Percentiles rank a stretch among this genome's conserved stretches.
phyloP scores from a whole-genome alignment of 1,140 invertebrate species.

The Gonioctena quinquepunctata region DNA sequence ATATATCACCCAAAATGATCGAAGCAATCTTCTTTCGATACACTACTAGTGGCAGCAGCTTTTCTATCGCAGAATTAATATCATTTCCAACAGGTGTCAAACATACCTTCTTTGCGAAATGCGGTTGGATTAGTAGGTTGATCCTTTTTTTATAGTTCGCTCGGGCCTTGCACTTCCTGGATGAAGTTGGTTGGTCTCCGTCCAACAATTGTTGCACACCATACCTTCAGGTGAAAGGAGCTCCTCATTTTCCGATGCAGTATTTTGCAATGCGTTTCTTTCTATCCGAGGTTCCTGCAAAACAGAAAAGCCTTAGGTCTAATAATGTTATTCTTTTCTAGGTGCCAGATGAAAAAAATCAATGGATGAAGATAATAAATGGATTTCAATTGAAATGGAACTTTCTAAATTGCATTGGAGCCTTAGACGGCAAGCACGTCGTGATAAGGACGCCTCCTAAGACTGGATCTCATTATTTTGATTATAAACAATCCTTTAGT shows the following conservation, averaged over 20 bases:
- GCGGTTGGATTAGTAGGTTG: neutral
- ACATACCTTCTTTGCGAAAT: constrained; percentile 13
- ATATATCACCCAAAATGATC: constrained; percentile 23
- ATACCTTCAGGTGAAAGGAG: constrained; percentile 7
- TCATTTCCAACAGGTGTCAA: constrained; percentile 21
- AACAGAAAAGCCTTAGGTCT: constrained; percentile 8
- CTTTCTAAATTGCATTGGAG: constrained; percentile 56
- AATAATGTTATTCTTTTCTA: constrained; percentile 17
- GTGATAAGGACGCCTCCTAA: constrained; percentile 1
- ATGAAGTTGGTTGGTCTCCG: too few relatives aligned
- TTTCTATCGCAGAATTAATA: constrained; percentile 18
- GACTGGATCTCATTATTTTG: constrained; percentile 46
- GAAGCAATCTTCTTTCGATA: constrained; percentile 21
- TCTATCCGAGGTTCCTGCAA: constrained; percentile 17
- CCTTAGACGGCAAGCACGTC: constrained; percentile 54
- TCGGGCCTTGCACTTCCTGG: constrained; percentile 20
- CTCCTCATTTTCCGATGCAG: constrained; percentile 22
- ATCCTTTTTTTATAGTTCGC: constrained; percentile 16
- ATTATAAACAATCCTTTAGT: constrained; percentile 55
- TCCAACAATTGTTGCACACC: constrained; percentile 12
- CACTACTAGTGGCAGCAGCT: constrained; percentile 12
- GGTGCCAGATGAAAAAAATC: constrained; percentile 15
- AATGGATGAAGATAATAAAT: constrained; percentile 21
- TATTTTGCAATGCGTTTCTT: constrained; percentile 21
- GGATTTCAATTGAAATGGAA: constrained; percentile 41